Percentiles rank a stretch among this genome's conserved stretches.
Evolutionary conservation across 2,888 invertebrate species (phyloP).

Genomic region (Chrysomela aeneicollis): DNA sequence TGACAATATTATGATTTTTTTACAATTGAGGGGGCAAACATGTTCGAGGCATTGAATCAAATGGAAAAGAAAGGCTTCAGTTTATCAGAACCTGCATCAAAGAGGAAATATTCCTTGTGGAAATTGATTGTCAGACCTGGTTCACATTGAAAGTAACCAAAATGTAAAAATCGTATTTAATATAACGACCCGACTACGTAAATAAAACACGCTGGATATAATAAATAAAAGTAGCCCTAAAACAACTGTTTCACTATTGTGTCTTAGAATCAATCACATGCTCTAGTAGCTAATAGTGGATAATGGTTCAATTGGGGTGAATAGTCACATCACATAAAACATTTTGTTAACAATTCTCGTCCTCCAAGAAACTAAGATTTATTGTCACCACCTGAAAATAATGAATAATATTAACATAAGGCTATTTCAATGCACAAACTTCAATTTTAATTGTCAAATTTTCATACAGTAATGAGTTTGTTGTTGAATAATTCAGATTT

Average conservation of each 20-base stretch:
- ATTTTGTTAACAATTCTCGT: constrained; percentile 24
- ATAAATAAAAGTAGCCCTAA: constrained; percentile 48
- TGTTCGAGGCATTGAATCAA: no score
- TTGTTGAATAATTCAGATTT: no score
- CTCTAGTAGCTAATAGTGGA: constrained; percentile 41
- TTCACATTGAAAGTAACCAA: constrained; percentile 19
- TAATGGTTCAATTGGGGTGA: constrained; percentile 32
- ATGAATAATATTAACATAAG: no score
- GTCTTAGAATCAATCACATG: constrained; percentile 49
- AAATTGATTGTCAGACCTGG: constrained; percentile 7
- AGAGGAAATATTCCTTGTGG: background rate
- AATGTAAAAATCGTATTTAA: constrained; percentile 28
- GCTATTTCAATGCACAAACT: no score
- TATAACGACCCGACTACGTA: constrained; percentile 30
- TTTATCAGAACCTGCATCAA: background rate
- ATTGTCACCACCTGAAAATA: constrained; percentile 30
- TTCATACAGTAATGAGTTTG: no score
- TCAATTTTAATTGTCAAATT: no score
- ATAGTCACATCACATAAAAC: constrained; percentile 35
- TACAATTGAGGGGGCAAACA: no score
- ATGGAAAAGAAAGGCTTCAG: no score
- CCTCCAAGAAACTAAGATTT: constrained; percentile 32
- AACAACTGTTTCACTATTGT: constrained; percentile 46
- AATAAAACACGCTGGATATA: constrained; percentile 39
- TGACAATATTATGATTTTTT: no score